phyloP scores from a whole-genome alignment of 2,888 invertebrate genomes.

The Mesoligia furuncula region DNA sequence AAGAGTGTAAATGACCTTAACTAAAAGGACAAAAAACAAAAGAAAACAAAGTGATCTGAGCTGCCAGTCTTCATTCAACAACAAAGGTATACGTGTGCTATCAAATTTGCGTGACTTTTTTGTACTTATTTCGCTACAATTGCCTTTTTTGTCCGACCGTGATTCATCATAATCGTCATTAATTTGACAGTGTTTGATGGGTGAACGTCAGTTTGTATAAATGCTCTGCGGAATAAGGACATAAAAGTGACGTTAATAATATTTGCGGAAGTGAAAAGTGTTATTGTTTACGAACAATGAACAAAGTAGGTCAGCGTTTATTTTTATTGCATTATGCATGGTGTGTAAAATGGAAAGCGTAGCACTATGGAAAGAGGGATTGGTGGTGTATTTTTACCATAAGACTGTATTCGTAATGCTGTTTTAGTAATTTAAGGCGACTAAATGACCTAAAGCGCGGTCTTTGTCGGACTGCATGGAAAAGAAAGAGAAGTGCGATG shows the following conservation, averaged over 20 bases:
- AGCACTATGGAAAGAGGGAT: background rate
- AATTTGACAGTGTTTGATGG: conserved; percentile 32
- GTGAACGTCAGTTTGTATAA: conserved; percentile 34
- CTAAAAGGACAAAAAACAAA: background rate
- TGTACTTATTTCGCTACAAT: conserved; percentile 61
- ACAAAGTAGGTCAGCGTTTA: conserved; percentile 44
- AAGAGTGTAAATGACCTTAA: background rate
- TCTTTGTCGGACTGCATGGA: no score
- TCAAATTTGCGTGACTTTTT: conserved; percentile 76
- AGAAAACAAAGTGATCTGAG: conserved; percentile 26
- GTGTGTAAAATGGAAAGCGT: background rate
- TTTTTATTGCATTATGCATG: conserved; percentile 21
- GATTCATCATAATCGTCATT: conserved; percentile 26
- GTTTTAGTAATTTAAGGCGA: background rate
- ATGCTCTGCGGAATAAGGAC: conserved; percentile 24
- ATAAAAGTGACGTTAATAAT: conserved; percentile 13
- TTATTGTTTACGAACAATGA: conserved; percentile 38
- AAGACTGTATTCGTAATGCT: background rate
- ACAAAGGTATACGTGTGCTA: conserved; percentile 74
- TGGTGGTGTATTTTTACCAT: background rate
- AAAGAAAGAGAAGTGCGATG: no score
- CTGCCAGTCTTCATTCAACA: conserved; percentile 45
- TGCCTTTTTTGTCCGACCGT: conserved; percentile 42
- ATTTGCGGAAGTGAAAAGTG: conserved; percentile 23
- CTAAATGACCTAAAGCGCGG: no score